Conservation (phyloP, 2,888 invertebrate genomes). For the Dryobotodes eremita region DNA sequence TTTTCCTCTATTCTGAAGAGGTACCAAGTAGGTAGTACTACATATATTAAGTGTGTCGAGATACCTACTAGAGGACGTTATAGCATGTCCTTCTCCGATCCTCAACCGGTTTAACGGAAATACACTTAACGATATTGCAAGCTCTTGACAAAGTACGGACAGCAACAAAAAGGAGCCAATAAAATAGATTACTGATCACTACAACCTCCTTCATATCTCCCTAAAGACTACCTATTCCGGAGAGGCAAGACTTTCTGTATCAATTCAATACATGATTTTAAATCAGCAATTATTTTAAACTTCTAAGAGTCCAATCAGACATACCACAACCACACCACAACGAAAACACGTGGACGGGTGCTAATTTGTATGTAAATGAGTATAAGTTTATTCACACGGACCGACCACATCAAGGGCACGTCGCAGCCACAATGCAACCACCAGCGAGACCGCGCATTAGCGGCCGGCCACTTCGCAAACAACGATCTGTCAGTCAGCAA, state of each 20-base stretch:
- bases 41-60: background rate
- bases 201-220: background rate
- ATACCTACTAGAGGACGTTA: background rate
- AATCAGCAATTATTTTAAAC: background rate
- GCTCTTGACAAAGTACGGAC: conserved; percentile 18
- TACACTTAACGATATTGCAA: conserved; percentile 53
- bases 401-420: background rate
- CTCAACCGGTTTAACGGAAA: conserved; percentile 22
- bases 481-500: background rate
- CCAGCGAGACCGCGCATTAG: background rate
- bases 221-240: no score
- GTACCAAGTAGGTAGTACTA: background rate
- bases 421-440: background rate
- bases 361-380: background rate
- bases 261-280: background rate
- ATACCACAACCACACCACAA: background rate
- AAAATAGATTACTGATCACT: conserved; percentile 32
- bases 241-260: background rate
- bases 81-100: background rate
- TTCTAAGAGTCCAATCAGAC: background rate
- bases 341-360: background rate
- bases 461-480: background rate
- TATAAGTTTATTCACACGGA: background rate
- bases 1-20: background rate
- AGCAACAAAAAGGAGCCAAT: conserved; percentile 41